A percentile compares a stretch with the other conserved stretches of the same genome.
phyloP scores from a whole-genome alignment of 2,797 vertebrate species.

The Kryptopterus vitreolus region DNA sequence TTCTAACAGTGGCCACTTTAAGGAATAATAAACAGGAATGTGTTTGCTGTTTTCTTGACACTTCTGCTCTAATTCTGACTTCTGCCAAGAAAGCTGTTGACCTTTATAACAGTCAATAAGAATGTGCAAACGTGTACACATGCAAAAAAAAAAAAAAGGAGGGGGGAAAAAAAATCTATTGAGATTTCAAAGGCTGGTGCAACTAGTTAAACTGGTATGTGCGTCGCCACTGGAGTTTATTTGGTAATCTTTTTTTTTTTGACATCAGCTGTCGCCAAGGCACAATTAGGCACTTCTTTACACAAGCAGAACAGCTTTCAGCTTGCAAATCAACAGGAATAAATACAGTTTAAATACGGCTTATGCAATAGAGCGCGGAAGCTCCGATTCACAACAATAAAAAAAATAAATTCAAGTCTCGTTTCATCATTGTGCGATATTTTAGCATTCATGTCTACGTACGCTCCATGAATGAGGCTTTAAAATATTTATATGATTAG shows the following conservation, averaged over 20 bases:
- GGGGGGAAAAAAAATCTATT: background rate
- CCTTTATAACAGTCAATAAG: slow-evolving; percentile 39
- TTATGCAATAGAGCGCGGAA: background rate
- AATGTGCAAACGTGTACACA: slow-evolving; percentile 26
- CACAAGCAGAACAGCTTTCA: background rate
- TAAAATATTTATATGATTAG: background rate
- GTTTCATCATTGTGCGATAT: background rate
- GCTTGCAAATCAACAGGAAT: slow-evolving; percentile 14
- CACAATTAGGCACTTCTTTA: slow-evolving; percentile 28
- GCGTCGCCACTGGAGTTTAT: slow-evolving; percentile 12
- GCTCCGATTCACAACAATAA: background rate
- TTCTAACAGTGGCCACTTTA: background rate
- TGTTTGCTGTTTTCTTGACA: slow-evolving; percentile 1
- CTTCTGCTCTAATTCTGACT: background rate
- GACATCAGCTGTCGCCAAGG: slow-evolving; percentile 37
- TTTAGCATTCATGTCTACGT: slow-evolving; percentile 1
- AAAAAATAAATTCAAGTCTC: slow-evolving; percentile 21
- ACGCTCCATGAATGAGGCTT: background rate
- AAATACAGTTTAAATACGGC: slow-evolving; percentile 41
- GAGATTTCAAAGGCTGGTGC: slow-evolving; percentile 28
- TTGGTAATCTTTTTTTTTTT: slow-evolving; percentile 25
- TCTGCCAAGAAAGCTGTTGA: background rate
- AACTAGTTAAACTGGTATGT: slow-evolving; percentile 28
- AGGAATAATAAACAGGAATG: slow-evolving; percentile 6
- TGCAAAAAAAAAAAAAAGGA: background rate